Base-by-base conservation (phyloP, 1,140 invertebrate genomes). In the Euborellia annulipes region DNA sequence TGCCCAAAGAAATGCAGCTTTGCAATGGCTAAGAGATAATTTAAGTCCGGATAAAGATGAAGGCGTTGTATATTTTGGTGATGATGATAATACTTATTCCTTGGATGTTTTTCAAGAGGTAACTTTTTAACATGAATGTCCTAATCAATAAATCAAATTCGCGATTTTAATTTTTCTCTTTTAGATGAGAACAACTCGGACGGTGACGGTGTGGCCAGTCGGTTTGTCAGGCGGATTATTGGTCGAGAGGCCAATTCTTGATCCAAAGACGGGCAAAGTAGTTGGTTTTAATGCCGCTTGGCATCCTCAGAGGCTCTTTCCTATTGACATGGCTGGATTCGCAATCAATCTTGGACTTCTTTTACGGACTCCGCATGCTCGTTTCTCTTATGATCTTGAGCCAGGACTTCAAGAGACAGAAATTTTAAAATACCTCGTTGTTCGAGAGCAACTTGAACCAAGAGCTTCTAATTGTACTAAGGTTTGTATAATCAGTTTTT, bases 241-340 rank as follows among this genome's bases (percentile, higher is more conserved):
- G 68, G 82, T 87, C 0, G 89, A 93, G 61, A 77, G 77, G 54
- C 88, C 88, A 0, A 60, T 83, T 14, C 70, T 92, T 1, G 70
- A 78, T 53, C 62, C 65, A 13, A 56, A 62, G 1, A 76, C 74
- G 3, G 74, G 71, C 7, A 77, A 84, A 63, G 86, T 97, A 2
- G 70, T 71, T 14, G 83, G 84, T 8, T 96, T 85, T 65, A 85
- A 82, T 62, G 77, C 78, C 11, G 74, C 71, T 2, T 96, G 87
- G 87, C 82, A 84, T 52, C 82, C 88, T 0, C 77, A 90, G 47
- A 67, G 94, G 52, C 79, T 82, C 0, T 98, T 97, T 70, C 90
- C 94, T 3, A 79, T 94, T 20, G 96, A 99, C 57, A 98, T 98
- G 95, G 94, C 94, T 2, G 93, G 90, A 1, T 99, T 99, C 67